phyloP scores from a whole-genome alignment of 92 coral and sea anemone species.

The Anthopleura xanthogrammica region DNA sequence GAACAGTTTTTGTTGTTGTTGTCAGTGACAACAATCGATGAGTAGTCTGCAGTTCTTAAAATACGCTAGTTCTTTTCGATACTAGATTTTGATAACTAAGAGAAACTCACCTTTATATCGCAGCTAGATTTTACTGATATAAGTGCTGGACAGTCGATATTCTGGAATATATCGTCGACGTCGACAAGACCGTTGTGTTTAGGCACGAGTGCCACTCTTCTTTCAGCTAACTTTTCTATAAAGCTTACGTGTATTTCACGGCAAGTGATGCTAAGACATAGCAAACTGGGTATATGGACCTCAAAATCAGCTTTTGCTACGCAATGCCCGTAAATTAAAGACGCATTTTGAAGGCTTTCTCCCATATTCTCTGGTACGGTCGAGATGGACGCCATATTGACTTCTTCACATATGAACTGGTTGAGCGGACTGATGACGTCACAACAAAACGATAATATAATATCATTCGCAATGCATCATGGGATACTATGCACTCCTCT shows the following conservation, averaged over 20 bases:
- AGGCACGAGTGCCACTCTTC: constrained; percentile 39
- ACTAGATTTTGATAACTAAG: too few relatives aligned
- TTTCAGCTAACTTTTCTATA: constrained; percentile 16
- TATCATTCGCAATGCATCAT: too few relatives aligned
- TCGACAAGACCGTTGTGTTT: constrained; percentile 15
- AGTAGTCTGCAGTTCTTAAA: not conserved
- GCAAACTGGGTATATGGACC: not conserved
- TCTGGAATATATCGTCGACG: constrained; percentile 15
- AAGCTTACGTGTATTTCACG: constrained; percentile 50
- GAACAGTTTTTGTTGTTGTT: not conserved
- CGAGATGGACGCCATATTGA: too few relatives aligned
- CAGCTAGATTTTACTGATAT: constrained; percentile 42
- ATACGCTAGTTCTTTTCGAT: not conserved
- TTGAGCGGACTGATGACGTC: too few relatives aligned
- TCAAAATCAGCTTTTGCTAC: constrained; percentile 26
- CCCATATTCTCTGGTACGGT: too few relatives aligned
- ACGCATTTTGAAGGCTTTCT: too few relatives aligned
- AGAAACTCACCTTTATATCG: constrained; percentile 33
- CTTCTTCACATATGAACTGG: too few relatives aligned
- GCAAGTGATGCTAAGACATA: constrained; percentile 40
- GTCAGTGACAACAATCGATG: too few relatives aligned
- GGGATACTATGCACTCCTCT: too few relatives aligned
- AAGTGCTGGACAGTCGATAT: constrained; percentile 28
- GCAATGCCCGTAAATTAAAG: not conserved
- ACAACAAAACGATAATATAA: too few relatives aligned